Evolutionary conservation across 2,113 vertebrate species (phyloP).

Genomic region (Toxotes jaculatrix): DNA sequence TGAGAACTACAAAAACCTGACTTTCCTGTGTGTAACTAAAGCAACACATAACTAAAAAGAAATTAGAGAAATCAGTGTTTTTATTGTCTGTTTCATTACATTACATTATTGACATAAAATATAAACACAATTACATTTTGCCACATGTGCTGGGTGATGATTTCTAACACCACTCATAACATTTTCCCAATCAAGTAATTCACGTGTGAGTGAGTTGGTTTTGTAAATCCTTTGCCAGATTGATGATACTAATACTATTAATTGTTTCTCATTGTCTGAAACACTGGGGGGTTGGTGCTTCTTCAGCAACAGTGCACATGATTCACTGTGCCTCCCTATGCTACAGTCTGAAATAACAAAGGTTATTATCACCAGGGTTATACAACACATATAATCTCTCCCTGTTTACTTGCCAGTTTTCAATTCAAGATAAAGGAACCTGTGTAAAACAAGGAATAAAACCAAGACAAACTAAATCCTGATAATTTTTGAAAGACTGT

Average conservation of each 20-base stretch:
- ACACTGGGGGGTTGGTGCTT: too few species aligned
- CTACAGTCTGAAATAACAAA: constrained; percentile 7
- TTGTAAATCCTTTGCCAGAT: background rate
- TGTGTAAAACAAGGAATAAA: too few species aligned
- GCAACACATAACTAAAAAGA: background rate
- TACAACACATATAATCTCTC: background rate
- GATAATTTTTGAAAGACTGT: too few species aligned
- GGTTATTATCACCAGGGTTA: background rate
- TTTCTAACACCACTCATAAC: background rate
- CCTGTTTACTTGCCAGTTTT: too few species aligned
- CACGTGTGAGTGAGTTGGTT: background rate
- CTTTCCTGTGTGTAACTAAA: background rate
- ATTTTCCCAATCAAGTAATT: background rate
- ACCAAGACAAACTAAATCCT: too few species aligned
- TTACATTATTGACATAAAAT: background rate
- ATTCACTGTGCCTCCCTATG: background rate
- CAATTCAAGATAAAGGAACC: too few species aligned
- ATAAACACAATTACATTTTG: background rate
- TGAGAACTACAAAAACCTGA: background rate
- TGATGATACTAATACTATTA: background rate
- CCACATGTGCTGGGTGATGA: too few species aligned
- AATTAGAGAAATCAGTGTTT: background rate
- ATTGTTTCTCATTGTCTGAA: background rate
- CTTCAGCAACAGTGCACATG: too few species aligned
- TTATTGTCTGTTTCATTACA: constrained; percentile 2